Evolutionary conservation across 2,797 vertebrate genomes (phyloP).

Genomic region (Alosa sapidissima): DNA sequence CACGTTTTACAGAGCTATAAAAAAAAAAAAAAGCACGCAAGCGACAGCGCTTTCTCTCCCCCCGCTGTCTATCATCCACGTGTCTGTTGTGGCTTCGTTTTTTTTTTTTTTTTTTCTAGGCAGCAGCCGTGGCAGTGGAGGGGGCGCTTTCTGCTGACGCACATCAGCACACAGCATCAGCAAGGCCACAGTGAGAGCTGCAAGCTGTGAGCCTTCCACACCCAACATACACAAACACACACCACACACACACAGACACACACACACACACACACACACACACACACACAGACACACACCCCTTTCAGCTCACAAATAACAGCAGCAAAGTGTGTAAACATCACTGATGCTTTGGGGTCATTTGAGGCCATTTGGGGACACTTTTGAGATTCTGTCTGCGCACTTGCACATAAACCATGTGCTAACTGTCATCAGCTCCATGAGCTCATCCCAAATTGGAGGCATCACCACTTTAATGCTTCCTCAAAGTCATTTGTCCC

Average conservation of each 20-base stretch:
- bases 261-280: neutral
- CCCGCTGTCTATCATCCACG: neutral
- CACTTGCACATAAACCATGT: neutral
- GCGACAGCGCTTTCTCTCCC: neutral
- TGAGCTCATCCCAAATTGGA: neutral
- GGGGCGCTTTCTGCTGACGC: neutral
- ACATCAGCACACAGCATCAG: neutral
- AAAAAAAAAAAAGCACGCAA: neutral
- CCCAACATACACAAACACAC: neutral
- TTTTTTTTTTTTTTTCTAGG: neutral
- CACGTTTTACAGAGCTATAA: neutral
- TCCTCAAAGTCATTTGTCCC: neutral
- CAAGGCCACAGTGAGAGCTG: slow-evolving; percentile 29
- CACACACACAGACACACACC: neutral
- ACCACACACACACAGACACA: neutral
- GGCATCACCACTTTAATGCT: neutral
- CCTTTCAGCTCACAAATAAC: neutral
- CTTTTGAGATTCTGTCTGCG: neutral
- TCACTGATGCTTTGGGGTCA: neutral
- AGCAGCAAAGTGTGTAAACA: neutral
- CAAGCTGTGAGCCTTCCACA: slow-evolving; percentile 43
- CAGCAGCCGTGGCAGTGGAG: neutral
- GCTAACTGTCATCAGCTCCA: neutral
- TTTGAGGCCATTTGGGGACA: neutral
- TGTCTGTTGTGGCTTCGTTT: slow-evolving; percentile 12